These are phyloP conservation scores for Thalassophryne amazonica DNA, from an alignment of 2,797 vertebrate species.

Conservation along the genomic window DNA sequence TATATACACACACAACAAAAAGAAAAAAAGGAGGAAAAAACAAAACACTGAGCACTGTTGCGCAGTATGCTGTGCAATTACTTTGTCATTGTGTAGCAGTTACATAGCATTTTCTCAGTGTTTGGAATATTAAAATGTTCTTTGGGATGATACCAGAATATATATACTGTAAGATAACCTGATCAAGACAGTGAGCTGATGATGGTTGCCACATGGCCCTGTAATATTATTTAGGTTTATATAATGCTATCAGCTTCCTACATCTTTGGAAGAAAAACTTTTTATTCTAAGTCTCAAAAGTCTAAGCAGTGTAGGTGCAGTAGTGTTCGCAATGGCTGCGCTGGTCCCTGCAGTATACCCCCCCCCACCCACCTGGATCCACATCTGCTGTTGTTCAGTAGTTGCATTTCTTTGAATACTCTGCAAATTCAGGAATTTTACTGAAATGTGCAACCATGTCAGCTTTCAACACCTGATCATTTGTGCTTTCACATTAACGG, in stretches of 20 bases:
- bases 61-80: constrained; percentile 67
- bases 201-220: constrained; percentile 35
- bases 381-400: constrained; percentile 54
- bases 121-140: constrained; percentile 44
- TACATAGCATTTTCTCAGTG: constrained; percentile 46
- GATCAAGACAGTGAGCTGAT: constrained; percentile 43
- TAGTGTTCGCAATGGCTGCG: constrained; percentile 39
- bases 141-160: constrained; percentile 49
- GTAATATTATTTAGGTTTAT: constrained; percentile 33
- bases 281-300: constrained; percentile 56
- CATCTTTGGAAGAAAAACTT: constrained; percentile 70
- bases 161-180: constrained; percentile 48
- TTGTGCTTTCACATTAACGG: constrained; percentile 70
- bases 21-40: constrained; percentile 17
- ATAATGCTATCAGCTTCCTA: constrained; percentile 40
- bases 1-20: constrained; percentile 69
- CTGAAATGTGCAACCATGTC: constrained; percentile 65
- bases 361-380: too few relatives aligned
- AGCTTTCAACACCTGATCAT: constrained; percentile 53
- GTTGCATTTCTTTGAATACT: constrained; percentile 41
- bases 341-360: constrained; percentile 66
- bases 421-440: constrained; percentile 19
- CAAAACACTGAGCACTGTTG: constrained; percentile 59
- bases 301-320: constrained; percentile 34
- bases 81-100: constrained; percentile 60